Conservation (phyloP, 2,888 invertebrate species). For the Gastracanthus pulcherrimus region DNA sequence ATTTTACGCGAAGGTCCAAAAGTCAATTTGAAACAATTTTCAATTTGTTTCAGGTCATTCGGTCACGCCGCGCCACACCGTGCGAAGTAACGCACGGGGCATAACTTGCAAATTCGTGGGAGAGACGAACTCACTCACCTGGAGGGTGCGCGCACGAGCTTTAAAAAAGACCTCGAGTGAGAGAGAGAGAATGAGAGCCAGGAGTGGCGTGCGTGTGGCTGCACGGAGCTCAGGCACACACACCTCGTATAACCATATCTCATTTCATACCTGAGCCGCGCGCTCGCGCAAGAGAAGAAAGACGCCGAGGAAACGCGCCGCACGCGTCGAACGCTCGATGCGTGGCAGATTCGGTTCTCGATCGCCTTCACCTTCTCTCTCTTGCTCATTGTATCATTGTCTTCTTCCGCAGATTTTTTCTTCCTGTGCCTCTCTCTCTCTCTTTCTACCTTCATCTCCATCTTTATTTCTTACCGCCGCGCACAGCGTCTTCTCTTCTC, state of each 20-base stretch:
- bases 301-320: constrained; percentile 48
- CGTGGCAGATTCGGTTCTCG: constrained; percentile 75
- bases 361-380: constrained; percentile 64
- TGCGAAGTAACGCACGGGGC: constrained; percentile 59
- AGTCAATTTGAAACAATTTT: constrained; percentile 51
- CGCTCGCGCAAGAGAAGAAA: constrained; percentile 50
- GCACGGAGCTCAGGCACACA: constrained; percentile 43
- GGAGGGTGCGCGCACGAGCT: neutral
- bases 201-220: constrained; percentile 13
- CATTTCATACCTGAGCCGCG: constrained; percentile 71
- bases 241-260: constrained; percentile 71
- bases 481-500: too few species aligned
- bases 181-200: neutral
- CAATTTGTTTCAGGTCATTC: constrained; percentile 58
- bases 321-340: constrained; percentile 69
- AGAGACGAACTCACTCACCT: constrained; percentile 27
- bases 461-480: constrained; percentile 46
- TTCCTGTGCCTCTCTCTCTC: too few species aligned
- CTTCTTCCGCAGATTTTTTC: too few species aligned
- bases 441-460: constrained; percentile 38
- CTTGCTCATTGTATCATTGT: constrained; percentile 35
- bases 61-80: constrained; percentile 58
- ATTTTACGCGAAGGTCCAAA: constrained; percentile 31
- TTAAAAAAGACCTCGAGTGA: constrained; percentile 33
- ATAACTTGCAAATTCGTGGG: constrained; percentile 73